Evolutionary conservation across 2,113 vertebrate species (phyloP).

Genomic region (Phoxinus phoxinus): DNA sequence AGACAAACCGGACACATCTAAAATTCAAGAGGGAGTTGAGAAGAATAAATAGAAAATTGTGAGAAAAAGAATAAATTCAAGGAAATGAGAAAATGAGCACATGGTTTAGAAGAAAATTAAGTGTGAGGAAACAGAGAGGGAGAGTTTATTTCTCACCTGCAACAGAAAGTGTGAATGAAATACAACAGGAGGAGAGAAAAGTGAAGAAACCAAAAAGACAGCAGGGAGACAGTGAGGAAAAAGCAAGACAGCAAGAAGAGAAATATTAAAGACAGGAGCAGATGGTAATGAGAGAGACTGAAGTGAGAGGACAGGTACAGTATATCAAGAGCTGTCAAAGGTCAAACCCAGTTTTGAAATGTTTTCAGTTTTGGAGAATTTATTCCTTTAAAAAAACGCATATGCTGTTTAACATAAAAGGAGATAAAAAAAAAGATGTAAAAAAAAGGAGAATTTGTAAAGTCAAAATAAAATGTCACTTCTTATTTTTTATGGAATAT

Average conservation of each 20-base stretch:
- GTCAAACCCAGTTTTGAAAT: not conserved
- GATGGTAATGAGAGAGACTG: not conserved
- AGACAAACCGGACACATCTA: not conserved
- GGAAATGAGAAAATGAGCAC: not conserved
- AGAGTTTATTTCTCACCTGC: slow-evolving; percentile 22
- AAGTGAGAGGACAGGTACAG: not conserved
- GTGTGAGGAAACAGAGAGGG: slow-evolving; percentile 8
- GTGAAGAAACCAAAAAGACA: not conserved
- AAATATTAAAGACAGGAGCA: not conserved
- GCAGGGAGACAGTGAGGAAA: not conserved
- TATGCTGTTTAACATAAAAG: not conserved
- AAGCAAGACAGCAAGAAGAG: not conserved
- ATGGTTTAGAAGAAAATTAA: slow-evolving; percentile 3
- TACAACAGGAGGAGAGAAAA: not conserved
- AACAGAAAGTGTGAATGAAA: slow-evolving; percentile 22
- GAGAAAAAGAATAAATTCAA: not conserved
- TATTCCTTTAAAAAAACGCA: not conserved
- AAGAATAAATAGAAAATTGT: not conserved
- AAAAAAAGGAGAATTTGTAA: not conserved
- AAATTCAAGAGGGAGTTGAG: slow-evolving; percentile 30
- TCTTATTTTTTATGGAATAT: not conserved
- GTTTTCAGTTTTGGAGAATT: not conserved
- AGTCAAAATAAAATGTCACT: not conserved
- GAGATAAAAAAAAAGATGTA: not conserved
- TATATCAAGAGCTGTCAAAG: not conserved